A percentile compares a stretch with the other conserved stretches of the same genome.
phyloP scores from a whole-genome alignment of 2,797 vertebrate genomes.

The Anomalospiza imberbis region DNA sequence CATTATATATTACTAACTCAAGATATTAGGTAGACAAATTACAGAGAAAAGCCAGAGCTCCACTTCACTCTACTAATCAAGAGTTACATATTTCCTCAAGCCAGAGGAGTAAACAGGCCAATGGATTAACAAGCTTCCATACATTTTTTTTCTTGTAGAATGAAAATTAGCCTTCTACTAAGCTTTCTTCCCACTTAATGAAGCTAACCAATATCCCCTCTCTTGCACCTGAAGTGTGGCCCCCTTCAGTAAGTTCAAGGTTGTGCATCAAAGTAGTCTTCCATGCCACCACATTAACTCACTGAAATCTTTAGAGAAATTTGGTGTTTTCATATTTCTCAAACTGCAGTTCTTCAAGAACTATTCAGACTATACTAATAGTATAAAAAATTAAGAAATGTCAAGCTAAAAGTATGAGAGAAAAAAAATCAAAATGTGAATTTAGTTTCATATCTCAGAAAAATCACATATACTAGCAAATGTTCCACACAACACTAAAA shows the following conservation, averaged over 20 bases:
- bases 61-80: not conserved
- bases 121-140: not conserved
- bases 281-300: not conserved
- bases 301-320: not conserved
- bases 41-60: not conserved
- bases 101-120: not conserved
- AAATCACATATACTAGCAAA: not conserved
- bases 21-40: not conserved
- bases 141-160: not conserved
- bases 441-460: not conserved
- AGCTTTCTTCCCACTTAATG: not conserved
- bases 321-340: not conserved
- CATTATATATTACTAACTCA: not conserved
- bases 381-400: not conserved
- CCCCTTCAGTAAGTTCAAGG: not conserved
- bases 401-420: not conserved
- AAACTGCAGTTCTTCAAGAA: not conserved
- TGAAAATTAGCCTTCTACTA: not conserved
- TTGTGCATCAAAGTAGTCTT: not conserved
- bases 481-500: not conserved
- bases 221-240: not conserved
- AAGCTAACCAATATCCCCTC: not conserved
- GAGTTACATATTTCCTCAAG: not conserved
- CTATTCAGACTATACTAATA: not conserved
- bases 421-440: not conserved